Evolutionary conservation across 1,140 invertebrate genomes (phyloP).

Genomic region (Amyelois transitella): DNA sequence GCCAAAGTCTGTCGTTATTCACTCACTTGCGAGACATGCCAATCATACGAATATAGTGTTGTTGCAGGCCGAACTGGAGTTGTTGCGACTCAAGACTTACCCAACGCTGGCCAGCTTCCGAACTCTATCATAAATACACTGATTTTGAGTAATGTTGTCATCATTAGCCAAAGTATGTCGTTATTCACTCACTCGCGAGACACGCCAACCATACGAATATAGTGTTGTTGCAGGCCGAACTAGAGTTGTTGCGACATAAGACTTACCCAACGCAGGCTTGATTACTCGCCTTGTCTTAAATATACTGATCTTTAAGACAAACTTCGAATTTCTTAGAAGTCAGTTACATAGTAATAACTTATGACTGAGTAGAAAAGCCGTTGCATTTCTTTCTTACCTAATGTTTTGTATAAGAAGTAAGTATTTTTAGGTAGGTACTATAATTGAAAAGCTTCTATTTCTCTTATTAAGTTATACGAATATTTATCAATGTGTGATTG

Average conservation of each 20-base stretch:
- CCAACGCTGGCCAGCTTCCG: constrained; percentile 74
- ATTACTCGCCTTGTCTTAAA: constrained; percentile 37
- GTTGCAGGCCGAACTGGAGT: constrained; percentile 77
- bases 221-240: constrained; percentile 75
- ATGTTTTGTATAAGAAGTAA: no score
- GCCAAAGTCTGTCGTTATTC: no score
- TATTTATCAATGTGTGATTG: background rate
- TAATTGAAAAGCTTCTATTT: no score
- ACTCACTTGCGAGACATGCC: constrained; percentile 75
- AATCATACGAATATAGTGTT: constrained; percentile 75
- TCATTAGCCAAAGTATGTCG: no score
- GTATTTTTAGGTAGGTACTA: no score
- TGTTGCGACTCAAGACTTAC: constrained; percentile 78
- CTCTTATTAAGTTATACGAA: background rate
- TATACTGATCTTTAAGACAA: no score
- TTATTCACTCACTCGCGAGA: no score
- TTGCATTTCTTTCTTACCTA: no score
- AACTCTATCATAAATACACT: constrained; percentile 24
- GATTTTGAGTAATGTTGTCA: no score
- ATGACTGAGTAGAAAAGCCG: no score
- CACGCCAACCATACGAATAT: constrained; percentile 76
- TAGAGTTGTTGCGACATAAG: constrained; percentile 77
- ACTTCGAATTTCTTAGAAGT: no score
- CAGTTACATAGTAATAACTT: no score
- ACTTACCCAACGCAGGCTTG: constrained; percentile 77